These are phyloP conservation scores for Archaeoteleia sp. DNA, from an alignment of 2,888 invertebrate genomes.

Conservation along the genomic window DNA sequence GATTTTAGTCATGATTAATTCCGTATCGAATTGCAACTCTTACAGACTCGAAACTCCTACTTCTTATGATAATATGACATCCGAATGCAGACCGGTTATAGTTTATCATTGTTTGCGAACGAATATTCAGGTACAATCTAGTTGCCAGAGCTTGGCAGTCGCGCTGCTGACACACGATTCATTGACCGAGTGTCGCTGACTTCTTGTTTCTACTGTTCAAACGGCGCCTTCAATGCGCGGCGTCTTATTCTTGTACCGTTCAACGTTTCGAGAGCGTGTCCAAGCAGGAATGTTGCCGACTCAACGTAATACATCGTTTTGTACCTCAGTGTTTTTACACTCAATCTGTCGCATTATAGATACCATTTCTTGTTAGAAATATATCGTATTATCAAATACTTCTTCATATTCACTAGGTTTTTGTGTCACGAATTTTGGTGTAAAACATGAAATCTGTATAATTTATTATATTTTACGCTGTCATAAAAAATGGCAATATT, in stretches of 20 bases:
- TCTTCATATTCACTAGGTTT: too few species aligned
- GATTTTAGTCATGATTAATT: slow-evolving; percentile 41
- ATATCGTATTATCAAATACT: too few species aligned
- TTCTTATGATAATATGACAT: slow-evolving; percentile 45
- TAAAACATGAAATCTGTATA: too few species aligned
- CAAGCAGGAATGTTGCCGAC: slow-evolving; percentile 58
- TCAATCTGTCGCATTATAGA: background rate
- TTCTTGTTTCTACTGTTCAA: slow-evolving; percentile 29
- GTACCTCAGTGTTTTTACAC: slow-evolving; percentile 12
- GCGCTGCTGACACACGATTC: slow-evolving; percentile 21
- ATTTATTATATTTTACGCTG: too few species aligned
- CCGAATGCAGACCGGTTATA: slow-evolving; percentile 30
- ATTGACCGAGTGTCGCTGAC: slow-evolving; percentile 29
- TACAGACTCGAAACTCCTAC: slow-evolving; percentile 18
- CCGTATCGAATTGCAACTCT: slow-evolving; percentile 39
- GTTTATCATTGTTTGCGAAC: slow-evolving; percentile 39
- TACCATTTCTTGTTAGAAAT: background rate
- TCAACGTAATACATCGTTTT: slow-evolving; percentile 12
- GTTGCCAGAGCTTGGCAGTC: slow-evolving; percentile 17
- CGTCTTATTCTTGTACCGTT: slow-evolving; percentile 53
- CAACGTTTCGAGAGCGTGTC: slow-evolving; percentile 60
- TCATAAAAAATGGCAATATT: too few species aligned
- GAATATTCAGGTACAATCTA: slow-evolving; percentile 33
- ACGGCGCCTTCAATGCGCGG: slow-evolving; percentile 24
- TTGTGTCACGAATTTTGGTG: too few species aligned